Base-by-base conservation (phyloP, 2,888 invertebrate genomes). In the Eilema griseolum region DNA sequence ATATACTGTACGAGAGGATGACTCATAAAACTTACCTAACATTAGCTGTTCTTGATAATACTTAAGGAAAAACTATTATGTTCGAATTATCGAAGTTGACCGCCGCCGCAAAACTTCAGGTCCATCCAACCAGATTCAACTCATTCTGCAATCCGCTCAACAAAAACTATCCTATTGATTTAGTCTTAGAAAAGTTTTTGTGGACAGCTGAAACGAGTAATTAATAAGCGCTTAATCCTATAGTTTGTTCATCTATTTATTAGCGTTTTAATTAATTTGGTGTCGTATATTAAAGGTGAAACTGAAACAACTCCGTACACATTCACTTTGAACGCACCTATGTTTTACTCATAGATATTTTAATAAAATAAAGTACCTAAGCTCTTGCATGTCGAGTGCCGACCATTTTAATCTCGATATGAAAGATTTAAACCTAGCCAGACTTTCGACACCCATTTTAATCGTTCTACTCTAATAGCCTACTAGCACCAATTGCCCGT, bases 71-170 rank as follows among this genome's bases (percentile, higher is more conserved):
- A 59, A 62, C 12, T 1, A 46, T 60, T 61, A 52, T 37, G 26
- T 52, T 28, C 8, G 12, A 66, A 14, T 72, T 72, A 73, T 67
- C 33, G 70, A 69, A 71, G 63, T 65, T 66, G n/a, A n/a, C n/a
- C 70, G 65, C 70, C 61, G 20, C 70, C 31, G 28, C 67, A 61
- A 41, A 66, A 74, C 72, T 72, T 41, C 16, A 41, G 41, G 14
- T 31, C 33, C 28, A 73, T 76, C 75, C 80, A 80, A 71, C 79
- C 68, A 66, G 74, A 69, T 66, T 71, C 74, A 64, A 70, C 75
- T 69, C 70, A 79, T 79, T 83, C 75, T 76, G 64, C 78, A 78
- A 82, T 78, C 76, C 67, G 73, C 74, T 73, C 76, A 66, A 65
- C 69, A 84, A 83, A 83, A 82, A 78, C 66, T 65, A 64, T 71